phyloP scores from a whole-genome alignment of 2,113 vertebrate genomes.

The Brachyhypopomus occidentalis region DNA sequence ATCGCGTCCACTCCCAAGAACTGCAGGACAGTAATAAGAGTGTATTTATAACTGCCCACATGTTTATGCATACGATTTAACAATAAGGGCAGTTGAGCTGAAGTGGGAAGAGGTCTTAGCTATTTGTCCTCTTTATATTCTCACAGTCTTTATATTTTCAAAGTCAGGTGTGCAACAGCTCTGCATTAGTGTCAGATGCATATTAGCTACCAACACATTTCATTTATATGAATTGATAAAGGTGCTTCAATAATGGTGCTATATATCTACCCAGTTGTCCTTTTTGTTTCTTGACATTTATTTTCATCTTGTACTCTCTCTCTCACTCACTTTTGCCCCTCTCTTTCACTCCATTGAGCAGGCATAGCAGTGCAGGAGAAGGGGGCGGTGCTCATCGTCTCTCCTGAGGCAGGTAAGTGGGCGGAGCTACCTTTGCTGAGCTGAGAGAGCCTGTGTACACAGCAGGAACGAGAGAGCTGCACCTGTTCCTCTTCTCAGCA shows the following conservation, averaged over 20 bases:
- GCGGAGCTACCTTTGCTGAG: conserved; percentile 76
- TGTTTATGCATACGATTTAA: too few species aligned
- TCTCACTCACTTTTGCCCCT: not conserved
- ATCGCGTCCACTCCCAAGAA: too few species aligned
- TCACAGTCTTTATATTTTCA: too few species aligned
- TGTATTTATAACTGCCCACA: too few species aligned
- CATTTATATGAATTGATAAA: not conserved
- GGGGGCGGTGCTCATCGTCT: conserved; percentile 67
- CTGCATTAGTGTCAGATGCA: too few species aligned
- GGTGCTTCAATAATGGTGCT: not conserved
- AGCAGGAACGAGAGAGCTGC: conserved; percentile 61
- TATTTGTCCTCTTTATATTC: too few species aligned
- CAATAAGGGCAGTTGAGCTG: too few species aligned
- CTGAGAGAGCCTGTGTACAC: conserved; percentile 73
- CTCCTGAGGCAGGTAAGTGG: conserved; percentile 80
- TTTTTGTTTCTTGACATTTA: not conserved
- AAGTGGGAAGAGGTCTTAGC: too few species aligned
- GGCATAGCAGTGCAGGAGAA: conserved; percentile 49
- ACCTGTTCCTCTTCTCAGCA: conserved; percentile 75
- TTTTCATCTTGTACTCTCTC: conserved; percentile 15
- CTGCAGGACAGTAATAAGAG: too few species aligned
- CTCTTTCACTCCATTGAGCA: conserved; percentile 43
- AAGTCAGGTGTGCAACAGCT: too few species aligned
- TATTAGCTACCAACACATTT: too few species aligned
- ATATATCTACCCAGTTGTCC: not conserved